Evolutionary conservation across 2,113 vertebrate species (phyloP).

Genomic region (Phaethon lepturus): DNA sequence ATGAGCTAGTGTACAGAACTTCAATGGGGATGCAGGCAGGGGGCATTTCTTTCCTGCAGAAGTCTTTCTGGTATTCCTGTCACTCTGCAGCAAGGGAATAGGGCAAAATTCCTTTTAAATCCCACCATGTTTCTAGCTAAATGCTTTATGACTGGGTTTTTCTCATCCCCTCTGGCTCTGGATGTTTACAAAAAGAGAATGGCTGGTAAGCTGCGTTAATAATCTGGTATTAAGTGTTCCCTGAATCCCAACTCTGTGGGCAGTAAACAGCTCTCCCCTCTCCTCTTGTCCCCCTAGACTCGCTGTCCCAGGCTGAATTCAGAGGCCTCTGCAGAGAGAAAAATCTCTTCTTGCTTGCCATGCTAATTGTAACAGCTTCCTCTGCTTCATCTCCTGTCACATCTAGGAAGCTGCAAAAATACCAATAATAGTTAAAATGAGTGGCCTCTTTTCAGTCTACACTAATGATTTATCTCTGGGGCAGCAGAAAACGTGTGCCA

Average conservation of each 20-base stretch:
- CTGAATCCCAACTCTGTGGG: neutral
- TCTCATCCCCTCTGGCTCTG: constrained; percentile 55
- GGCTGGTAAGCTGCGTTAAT: constrained; percentile 62
- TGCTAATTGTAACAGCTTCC: neutral
- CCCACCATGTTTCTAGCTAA: neutral
- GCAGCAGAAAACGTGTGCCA: neutral
- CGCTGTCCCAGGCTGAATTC: constrained; percentile 7
- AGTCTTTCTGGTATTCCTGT: neutral
- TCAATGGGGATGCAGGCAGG: neutral
- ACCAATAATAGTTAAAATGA: neutral
- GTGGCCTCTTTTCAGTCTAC: neutral
- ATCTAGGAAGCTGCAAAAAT: neutral
- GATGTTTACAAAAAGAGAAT: constrained; percentile 48
- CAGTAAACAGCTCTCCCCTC: constrained; percentile 35
- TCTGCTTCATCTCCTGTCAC: neutral
- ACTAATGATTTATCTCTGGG: neutral
- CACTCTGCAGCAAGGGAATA: neutral
- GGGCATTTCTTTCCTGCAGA: neutral
- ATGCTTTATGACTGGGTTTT: constrained; percentile 42
- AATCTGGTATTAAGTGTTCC: constrained; percentile 72
- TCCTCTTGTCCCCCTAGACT: neutral
- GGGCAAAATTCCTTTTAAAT: constrained; percentile 57
- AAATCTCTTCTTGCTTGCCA: constrained; percentile 2
- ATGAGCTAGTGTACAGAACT: neutral
- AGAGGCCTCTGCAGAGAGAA: neutral